Percentiles rank a stretch among this genome's conserved stretches.
These are phyloP conservation scores for Cryptocephalus primarius DNA, from an alignment of 2,888 invertebrate species.

Conservation along the genomic window DNA sequence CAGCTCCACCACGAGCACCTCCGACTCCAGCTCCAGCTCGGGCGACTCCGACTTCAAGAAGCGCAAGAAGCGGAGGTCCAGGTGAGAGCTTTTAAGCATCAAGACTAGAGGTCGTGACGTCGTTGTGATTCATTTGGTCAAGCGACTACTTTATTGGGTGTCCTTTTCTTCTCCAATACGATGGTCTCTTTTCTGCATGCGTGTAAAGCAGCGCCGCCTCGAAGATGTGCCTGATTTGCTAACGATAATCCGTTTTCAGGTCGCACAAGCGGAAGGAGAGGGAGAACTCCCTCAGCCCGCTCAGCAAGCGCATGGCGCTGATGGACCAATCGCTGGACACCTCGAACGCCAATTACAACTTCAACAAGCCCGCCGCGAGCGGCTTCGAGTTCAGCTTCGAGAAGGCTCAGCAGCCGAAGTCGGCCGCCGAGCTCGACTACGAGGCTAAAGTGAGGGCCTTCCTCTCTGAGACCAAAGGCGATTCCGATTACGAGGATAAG, in stretches of 20 bases:
- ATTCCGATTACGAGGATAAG: constrained; percentile 75
- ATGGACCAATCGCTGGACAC: constrained; percentile 46
- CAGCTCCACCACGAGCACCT: constrained; percentile 41
- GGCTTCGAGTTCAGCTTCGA: constrained; percentile 40
- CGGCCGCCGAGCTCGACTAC: constrained; percentile 20
- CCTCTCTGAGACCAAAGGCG: constrained; percentile 64
- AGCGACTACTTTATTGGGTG: no score
- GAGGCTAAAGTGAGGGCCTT: constrained; percentile 46
- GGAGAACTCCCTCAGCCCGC: constrained; percentile 65
- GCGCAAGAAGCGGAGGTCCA: constrained; percentile 44
- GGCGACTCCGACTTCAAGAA: constrained; percentile 48
- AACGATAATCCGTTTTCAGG: constrained; percentile 20
- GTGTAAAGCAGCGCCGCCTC: no score
- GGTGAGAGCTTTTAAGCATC: constrained; percentile 18
- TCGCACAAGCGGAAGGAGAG: constrained; percentile 44
- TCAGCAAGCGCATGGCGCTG: constrained; percentile 74
- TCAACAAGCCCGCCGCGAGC: constrained; percentile 50
- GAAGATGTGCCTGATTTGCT: no score
- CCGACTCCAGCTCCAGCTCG: constrained; percentile 53
- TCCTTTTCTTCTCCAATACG: no score
- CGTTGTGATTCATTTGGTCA: no score
- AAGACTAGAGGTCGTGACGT: no score
- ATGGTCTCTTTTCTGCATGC: no score
- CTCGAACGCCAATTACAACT: constrained; percentile 50
- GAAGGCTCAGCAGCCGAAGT: constrained; percentile 28